phyloP scores from a whole-genome alignment of 2,888 invertebrate genomes.

The Morpho deidamia region DNA sequence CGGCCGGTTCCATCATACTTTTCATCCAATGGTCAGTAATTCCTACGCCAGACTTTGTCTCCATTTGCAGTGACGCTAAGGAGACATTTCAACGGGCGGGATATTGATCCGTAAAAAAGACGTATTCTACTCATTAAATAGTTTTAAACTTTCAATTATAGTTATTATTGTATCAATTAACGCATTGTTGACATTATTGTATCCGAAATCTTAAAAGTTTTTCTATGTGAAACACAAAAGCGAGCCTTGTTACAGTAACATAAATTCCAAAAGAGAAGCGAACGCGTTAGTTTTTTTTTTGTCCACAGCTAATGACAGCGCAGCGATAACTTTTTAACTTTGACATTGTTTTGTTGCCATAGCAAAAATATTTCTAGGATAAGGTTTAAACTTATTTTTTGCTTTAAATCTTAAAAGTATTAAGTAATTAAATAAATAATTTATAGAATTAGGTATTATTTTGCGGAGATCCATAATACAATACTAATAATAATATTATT shows the following conservation, averaged over 20 bases:
- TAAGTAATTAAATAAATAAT: no score
- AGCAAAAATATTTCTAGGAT: slow-evolving; percentile 1
- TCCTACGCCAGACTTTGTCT: slow-evolving; percentile 61
- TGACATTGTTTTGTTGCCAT: slow-evolving; percentile 52
- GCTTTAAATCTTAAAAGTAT: background rate
- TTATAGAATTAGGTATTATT: no score
- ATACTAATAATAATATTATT: no score
- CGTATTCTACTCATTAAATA: slow-evolving; percentile 36
- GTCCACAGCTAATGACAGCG: slow-evolving; percentile 66
- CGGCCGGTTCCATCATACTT: slow-evolving; percentile 71
- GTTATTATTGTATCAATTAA: slow-evolving; percentile 43
- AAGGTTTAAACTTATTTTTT: background rate
- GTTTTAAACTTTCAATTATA: slow-evolving; percentile 34
- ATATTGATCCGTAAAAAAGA: slow-evolving; percentile 62
- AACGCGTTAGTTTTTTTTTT: slow-evolving; percentile 71
- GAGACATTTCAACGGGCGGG: slow-evolving; percentile 43
- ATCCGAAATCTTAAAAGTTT: slow-evolving; percentile 55
- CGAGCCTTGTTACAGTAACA: slow-evolving; percentile 76
- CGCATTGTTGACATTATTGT: slow-evolving; percentile 66
- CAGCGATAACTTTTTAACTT: slow-evolving; percentile 58
- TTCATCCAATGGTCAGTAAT: slow-evolving; percentile 70
- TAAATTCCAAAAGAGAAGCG: slow-evolving; percentile 77
- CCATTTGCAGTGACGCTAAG: slow-evolving; percentile 60
- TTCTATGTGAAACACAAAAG: slow-evolving; percentile 67
- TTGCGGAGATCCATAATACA: no score